A percentile compares a stretch with the other conserved stretches of the same genome.
These are phyloP conservation scores for Carassius carassius DNA, from an alignment of 2,113 vertebrate species.

Conservation along the genomic window DNA sequence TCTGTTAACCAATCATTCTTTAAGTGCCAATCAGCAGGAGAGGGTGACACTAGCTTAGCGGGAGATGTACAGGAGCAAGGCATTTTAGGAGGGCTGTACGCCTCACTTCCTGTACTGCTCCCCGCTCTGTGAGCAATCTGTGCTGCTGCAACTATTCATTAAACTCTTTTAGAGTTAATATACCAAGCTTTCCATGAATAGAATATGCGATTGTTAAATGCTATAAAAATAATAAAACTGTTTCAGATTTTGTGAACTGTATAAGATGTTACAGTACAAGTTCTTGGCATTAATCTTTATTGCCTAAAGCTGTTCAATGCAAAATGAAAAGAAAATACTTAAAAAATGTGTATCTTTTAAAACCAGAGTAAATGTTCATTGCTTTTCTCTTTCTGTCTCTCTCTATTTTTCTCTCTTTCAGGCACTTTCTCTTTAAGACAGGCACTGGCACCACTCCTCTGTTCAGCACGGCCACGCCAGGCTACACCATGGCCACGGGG, in stretches of 20 bases:
- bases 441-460: slow-evolving; percentile 98
- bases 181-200: background rate
- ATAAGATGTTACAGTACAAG: no score
- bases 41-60: slow-evolving; percentile 29
- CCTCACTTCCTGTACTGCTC: background rate
- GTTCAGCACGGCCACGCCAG: slow-evolving; percentile 97
- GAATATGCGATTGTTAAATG: background rate
- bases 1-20: slow-evolving; percentile 56
- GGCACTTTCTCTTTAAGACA: slow-evolving; percentile 99
- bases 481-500: slow-evolving; percentile 99
- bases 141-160: background rate
- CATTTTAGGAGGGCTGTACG: background rate
- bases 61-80: background rate
- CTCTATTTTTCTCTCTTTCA: slow-evolving; percentile 61
- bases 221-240: background rate
- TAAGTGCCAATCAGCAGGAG: slow-evolving; percentile 38
- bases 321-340: background rate
- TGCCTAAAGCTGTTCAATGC: slow-evolving; percentile 7
- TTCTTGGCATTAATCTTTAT: slow-evolving; percentile 9
- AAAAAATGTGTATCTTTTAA: background rate
- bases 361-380: background rate
- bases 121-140: background rate
- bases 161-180: slow-evolving; percentile 13
- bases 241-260: background rate
- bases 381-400: background rate